These are phyloP conservation scores for Epicampocera succincta DNA, from an alignment of 2,888 invertebrate species.

Conservation along the genomic window DNA sequence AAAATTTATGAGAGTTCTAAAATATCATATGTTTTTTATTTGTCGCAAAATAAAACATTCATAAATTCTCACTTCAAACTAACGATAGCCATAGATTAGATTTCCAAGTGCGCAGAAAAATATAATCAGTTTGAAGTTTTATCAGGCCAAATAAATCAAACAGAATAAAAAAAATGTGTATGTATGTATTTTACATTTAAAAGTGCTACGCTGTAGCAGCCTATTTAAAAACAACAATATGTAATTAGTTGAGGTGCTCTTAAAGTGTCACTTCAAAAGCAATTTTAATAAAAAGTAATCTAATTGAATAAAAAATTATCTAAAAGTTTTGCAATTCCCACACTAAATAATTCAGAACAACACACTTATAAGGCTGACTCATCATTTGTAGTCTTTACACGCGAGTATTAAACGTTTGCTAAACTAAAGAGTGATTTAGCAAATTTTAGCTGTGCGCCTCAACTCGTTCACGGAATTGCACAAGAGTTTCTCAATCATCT, in stretches of 20 bases:
- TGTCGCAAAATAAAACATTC: background rate
- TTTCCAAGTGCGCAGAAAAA: background rate
- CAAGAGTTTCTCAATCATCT: too few relatives aligned
- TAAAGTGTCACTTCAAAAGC: conserved; percentile 1
- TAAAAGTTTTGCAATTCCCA: conserved; percentile 6
- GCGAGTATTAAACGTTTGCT: background rate
- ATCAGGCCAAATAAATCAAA: conserved; percentile 17
- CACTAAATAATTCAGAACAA: conserved; percentile 10
- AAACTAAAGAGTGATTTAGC: background rate
- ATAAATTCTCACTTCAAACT: conserved; percentile 12
- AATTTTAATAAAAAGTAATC: background rate
- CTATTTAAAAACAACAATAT: background rate
- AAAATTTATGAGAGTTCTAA: conserved; percentile 3
- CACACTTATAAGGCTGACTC: too few relatives aligned
- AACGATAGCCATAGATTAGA: conserved; percentile 13
- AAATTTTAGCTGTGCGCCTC: background rate
- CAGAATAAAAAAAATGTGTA: conserved; percentile 8
- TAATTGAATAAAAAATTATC: too few relatives aligned
- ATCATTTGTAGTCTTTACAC: background rate
- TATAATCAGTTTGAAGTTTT: conserved; percentile 29
- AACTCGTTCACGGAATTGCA: too few relatives aligned
- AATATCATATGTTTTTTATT: background rate
- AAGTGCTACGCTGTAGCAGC: too few relatives aligned
- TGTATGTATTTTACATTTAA: too few relatives aligned
- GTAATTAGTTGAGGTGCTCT: conserved; percentile 1